These are phyloP conservation scores for chimpanzee (Pan troglodytes) DNA, from an alignment of 2,113 vertebrate species.

Conservation along the genomic window NHGRI_mPanTro3-v2.1_pri NC_072409.2:97009501-97010000, in stretches of 20 bases:
- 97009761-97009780: background rate
- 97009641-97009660: background rate
- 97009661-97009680: background rate
- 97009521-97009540: background rate
- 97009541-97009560: background rate
- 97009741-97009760: background rate
- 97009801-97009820: background rate
- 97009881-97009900: background rate
- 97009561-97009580: background rate
- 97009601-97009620: background rate
- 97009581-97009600: background rate
- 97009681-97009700: background rate
- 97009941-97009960: background rate
- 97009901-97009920: background rate
- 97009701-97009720: background rate
- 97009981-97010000: background rate
- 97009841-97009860: background rate
- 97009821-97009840: background rate
- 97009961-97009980: background rate
- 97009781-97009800: background rate
- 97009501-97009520: background rate
- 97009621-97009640: background rate
- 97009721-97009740: background rate
- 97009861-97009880: background rate
- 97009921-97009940: background rate